phyloP scores from a whole-genome alignment of 2,797 vertebrate genomes.

The Lacerta viridis region DNA sequence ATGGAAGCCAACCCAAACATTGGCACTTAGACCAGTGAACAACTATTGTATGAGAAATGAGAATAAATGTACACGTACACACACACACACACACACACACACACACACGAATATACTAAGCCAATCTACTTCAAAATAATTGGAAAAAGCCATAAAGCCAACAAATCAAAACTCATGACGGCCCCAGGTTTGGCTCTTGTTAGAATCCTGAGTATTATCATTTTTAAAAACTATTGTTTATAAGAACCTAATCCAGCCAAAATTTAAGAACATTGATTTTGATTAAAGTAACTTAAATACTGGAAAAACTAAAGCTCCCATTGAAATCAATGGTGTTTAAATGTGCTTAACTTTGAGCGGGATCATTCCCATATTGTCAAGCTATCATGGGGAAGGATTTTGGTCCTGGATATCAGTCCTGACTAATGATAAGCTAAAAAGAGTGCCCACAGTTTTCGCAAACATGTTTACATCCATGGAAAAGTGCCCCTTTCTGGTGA shows the following conservation, averaged over 20 bases:
- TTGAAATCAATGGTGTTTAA: too few relatives aligned
- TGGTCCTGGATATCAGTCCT: neutral
- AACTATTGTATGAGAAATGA: slow-evolving; percentile 9
- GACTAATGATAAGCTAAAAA: neutral
- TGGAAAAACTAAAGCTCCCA: too few relatives aligned
- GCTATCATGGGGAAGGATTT: neutral
- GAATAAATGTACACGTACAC: neutral
- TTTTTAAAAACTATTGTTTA: neutral
- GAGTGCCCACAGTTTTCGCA: neutral
- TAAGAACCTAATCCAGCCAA: neutral
- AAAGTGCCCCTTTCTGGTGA: neutral
- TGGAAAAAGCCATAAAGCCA: neutral
- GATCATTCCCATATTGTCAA: too few relatives aligned
- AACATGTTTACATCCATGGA: neutral
- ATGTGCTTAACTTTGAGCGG: too few relatives aligned
- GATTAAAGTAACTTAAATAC: neutral
- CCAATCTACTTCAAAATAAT: slow-evolving; percentile 19
- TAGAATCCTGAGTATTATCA: slow-evolving; percentile 7
- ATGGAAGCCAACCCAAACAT: slow-evolving; percentile 52
- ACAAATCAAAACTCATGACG: neutral
- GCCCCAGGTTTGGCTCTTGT: slow-evolving; percentile 23
- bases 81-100: neutral
- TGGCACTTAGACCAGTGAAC: slow-evolving; percentile 6
- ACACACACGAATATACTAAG: neutral
- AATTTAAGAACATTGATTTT: neutral